Evolutionary conservation across 2,113 vertebrate species (phyloP).

Genomic region (Hyperoodon ampullatus): DNA sequence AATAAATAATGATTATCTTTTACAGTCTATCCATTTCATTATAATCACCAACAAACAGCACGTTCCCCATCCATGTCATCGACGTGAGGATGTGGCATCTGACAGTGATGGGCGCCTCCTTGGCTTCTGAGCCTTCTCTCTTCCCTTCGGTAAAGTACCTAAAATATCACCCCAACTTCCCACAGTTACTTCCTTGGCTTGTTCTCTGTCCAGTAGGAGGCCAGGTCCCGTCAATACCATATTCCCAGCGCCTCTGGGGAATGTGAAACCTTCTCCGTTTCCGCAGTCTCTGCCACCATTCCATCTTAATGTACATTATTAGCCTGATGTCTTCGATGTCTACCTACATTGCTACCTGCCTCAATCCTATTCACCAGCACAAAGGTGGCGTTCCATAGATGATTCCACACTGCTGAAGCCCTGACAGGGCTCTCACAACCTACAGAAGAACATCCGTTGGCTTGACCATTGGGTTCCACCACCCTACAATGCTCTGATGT

Average conservation of each 20-base stretch:
- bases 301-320: neutral
- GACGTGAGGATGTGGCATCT: neutral
- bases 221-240: neutral
- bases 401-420: neutral
- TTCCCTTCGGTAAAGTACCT: too few species aligned
- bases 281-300: neutral
- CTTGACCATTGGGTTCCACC: neutral
- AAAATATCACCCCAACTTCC: neutral
- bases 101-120: fast-evolving
- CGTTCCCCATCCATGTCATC: neutral
- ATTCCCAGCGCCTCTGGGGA: neutral
- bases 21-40: neutral
- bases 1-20: neutral
- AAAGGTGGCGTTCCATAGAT: neutral
- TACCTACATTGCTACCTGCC: neutral
- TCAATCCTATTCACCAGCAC: fast-evolving
- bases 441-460: fast-evolving
- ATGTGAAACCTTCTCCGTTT: fast-evolving
- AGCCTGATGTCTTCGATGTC: neutral
- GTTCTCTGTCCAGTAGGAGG: neutral
- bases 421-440: too few species aligned
- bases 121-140: neutral
- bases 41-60: neutral
- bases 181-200: neutral
- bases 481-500: neutral